Base-by-base conservation (phyloP, 1,140 invertebrate species). In the Trichonephila clavata region DNA sequence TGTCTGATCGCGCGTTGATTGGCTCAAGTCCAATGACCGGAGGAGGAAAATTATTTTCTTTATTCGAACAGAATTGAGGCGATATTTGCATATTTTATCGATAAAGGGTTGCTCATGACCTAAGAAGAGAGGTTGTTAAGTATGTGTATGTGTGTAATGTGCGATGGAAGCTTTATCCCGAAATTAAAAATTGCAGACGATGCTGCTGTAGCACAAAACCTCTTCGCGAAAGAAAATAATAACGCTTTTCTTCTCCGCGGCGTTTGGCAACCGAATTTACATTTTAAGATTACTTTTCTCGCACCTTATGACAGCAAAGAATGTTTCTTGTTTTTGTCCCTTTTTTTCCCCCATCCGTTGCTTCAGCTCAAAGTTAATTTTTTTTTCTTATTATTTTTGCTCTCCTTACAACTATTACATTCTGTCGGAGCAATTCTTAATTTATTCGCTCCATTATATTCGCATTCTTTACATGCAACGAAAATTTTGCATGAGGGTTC, bases 251-350 rank as follows among this genome's bases (percentile, higher is more conserved):
- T 57, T 59, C 43, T 84, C 21, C 14, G 81, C 81, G 27, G 43
- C 81, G 81, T 84, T 84, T 59, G 81, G 43, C 43, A 59, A 84
- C 81, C 13, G 21, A 84, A 57, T 84, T 57, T 84, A 84, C 81
- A 84, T 84, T 84, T 84, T 84, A 84, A 84, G 81, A 84, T 84
- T 84, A 84, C 81, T 84, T 84, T 84, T 27, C 21, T 59, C 57
- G 43, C 81, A 57, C 81, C 43, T 84, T 43, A 16, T 50, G 21
- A 59, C 20, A 24, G 57, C 81, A 84, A 27, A 57, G 57, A 57
- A 84, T 84, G 43, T 21, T 57, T 59, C 81, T 57, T 57, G 50
- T 84, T 84, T 50, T 84, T 84, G 2, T 84, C 57, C 81, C 16
- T 59, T 57, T 83, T 83, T 83, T 83, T 50, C 3, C 32, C 21